Evolutionary conservation across 1,140 invertebrate species (phyloP).

Genomic region (Drosophila watanabei): DNA sequence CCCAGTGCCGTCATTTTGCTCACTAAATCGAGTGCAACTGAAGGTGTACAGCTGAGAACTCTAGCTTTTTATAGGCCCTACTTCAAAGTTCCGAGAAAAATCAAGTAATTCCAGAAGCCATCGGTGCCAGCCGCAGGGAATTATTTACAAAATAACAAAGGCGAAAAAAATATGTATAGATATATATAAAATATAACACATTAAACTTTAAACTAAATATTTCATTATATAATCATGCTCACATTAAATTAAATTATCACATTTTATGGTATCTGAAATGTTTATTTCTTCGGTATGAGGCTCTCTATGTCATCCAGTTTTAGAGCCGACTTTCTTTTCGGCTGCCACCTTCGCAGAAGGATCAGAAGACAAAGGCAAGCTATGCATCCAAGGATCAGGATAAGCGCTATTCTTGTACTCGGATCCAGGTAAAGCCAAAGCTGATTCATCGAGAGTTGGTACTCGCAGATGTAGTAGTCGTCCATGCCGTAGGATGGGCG

Average conservation of each 20-base stretch:
- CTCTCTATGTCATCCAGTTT: background rate
- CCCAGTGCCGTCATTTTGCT: constrained; percentile 19
- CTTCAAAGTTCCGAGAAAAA: background rate
- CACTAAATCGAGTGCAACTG: constrained; percentile 1
- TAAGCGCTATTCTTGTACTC: too few species aligned
- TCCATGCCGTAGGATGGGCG: constrained; percentile 26
- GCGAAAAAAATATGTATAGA: too few species aligned
- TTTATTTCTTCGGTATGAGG: background rate
- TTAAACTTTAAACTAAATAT: too few species aligned
- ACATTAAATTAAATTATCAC: background rate
- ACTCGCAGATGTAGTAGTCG: constrained; percentile 56
- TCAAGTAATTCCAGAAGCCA: background rate
- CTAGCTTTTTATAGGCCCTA: constrained; percentile 14
- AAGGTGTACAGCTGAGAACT: background rate
- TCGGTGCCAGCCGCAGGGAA: background rate
- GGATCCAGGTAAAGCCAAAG: background rate
- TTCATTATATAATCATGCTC: too few species aligned
- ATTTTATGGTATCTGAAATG: background rate
- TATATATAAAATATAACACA: too few species aligned
- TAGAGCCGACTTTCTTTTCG: background rate
- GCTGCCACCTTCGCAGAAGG: background rate
- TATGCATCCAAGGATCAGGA: background rate
- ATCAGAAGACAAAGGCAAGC: background rate
- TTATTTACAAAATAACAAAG: background rate
- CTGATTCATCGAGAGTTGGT: background rate